phyloP scores from a whole-genome alignment of 2,113 vertebrate species.

The Echinops telfairi region DNA sequence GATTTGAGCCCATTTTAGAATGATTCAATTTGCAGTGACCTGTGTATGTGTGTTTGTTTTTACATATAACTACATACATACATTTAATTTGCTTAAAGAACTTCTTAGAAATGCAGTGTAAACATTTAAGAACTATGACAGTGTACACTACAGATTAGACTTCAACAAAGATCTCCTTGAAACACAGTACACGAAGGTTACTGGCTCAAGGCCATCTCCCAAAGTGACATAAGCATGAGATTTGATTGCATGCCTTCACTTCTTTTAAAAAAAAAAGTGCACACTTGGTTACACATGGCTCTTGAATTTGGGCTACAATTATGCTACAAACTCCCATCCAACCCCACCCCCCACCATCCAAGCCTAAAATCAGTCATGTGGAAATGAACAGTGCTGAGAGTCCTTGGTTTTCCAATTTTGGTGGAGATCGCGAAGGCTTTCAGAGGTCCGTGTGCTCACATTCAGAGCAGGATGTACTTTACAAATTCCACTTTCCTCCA shows the following conservation, averaged over 20 bases:
- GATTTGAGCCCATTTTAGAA: slow-evolving; percentile 78
- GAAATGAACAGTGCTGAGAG: slow-evolving; percentile 85
- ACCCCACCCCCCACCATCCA: slow-evolving; percentile 56
- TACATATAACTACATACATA: slow-evolving; percentile 72
- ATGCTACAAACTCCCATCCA: slow-evolving; percentile 79
- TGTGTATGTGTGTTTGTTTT: slow-evolving; percentile 41
- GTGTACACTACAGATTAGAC: slow-evolving; percentile 74
- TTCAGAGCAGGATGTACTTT: slow-evolving; percentile 97
- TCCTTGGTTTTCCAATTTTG: slow-evolving; percentile 92
- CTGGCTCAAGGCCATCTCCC: slow-evolving; percentile 81
- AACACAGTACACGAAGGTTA: slow-evolving; percentile 78
- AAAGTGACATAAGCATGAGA: slow-evolving; percentile 84
- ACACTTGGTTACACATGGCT: slow-evolving; percentile 88
- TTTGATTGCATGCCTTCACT: slow-evolving; percentile 86
- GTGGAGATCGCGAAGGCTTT: slow-evolving; percentile 94
- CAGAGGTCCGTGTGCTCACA: slow-evolving; percentile 95
- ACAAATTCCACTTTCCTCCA: slow-evolving; percentile 94
- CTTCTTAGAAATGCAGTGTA: slow-evolving; percentile 83
- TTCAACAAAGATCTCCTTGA: slow-evolving; percentile 74
- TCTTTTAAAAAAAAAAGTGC: slow-evolving; percentile 88
- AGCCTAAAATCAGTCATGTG: slow-evolving; percentile 85
- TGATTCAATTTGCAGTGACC: slow-evolving; percentile 82
- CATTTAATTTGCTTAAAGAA: slow-evolving; percentile 83
- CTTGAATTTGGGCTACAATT: slow-evolving; percentile 89
- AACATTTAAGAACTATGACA: slow-evolving; percentile 84